Evolutionary conservation across 2,113 vertebrate species (phyloP), one percentile per base, ranked within the genome.

Genomic region (Planiliza haematocheilus): DNA sequence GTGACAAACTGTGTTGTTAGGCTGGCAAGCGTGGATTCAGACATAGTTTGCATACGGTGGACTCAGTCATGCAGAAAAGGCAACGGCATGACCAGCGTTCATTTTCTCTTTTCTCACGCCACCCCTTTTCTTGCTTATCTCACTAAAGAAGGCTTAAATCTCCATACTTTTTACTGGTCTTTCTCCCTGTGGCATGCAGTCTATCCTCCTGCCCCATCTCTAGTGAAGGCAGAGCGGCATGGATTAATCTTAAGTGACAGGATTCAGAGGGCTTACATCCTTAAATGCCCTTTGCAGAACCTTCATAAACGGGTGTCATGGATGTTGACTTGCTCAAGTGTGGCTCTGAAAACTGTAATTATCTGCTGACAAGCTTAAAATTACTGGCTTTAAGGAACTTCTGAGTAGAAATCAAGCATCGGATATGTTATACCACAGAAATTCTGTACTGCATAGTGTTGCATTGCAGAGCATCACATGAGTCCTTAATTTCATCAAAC

Each of bases 1-100:
- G 77, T 81, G 77, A 85, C 74, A 72, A 82, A 86, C 61, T 46
- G 51, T 56, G 55, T 46, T 8, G 13, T 70, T 46, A 76, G 74
- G 49, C 24, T 17, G 62, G 75, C 64, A 16, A 58, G 49, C 21
- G 0, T 50, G 52, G 70, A 39, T 45, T 24, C 59, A 37, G 43
- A 12, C 60, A 55, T 37, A 53, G 63, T 43, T 57, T 18, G 58
- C 63, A 66, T 4, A n/a, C 61, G 45, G 36, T 30, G 21, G 48
- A 52, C 34, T 73, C 66, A 52, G 34, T 79, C 70, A 72, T 30
- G 74, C 76, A 58, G 39, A 74, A 30, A 74, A 73, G 16, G 20
- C 17, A 46, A 50, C 49, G 14, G 52, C 18, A 11, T 46, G 64
- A 58, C 58, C 36, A 7, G 6, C 52, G 21, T 62, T 20, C 11